Conservation (phyloP, 2,797 vertebrate genomes). For the Leuciscus waleckii region DNA sequence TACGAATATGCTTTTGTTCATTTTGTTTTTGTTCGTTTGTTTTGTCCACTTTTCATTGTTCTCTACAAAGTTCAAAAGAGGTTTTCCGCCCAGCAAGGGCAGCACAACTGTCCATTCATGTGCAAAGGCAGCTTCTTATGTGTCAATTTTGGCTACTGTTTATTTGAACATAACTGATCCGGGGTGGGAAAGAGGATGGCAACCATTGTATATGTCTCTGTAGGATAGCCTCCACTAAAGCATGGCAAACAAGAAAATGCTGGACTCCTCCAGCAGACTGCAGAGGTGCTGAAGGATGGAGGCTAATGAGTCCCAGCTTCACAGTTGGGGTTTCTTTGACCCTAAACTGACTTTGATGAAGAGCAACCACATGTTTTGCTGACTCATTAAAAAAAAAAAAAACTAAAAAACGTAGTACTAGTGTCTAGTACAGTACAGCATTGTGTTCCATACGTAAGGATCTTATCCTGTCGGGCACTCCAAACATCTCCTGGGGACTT, state of each 20-base stretch:
- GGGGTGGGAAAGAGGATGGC: conserved; percentile 11
- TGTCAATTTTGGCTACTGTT: conserved; percentile 59
- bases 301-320: conserved; percentile 51
- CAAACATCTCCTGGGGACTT: conserved; percentile 54
- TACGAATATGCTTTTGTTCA: conserved; percentile 45
- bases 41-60: conserved; percentile 46
- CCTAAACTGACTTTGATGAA: conserved; percentile 59
- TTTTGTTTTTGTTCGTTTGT: too few species aligned
- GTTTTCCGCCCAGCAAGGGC: conserved; percentile 53
- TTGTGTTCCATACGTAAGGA: conserved; percentile 52
- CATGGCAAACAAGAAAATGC: conserved; percentile 26
- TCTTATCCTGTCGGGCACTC: conserved; percentile 49
- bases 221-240: conserved; percentile 40
- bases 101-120: conserved; percentile 48
- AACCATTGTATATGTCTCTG: conserved; percentile 22
- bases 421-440: conserved; percentile 46
- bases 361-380: conserved; percentile 60
- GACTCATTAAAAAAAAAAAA: conserved; percentile 42
- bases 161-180: conserved; percentile 44
- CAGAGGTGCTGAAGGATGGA: conserved; percentile 48
- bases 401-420: background rate
- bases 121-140: conserved; percentile 55
- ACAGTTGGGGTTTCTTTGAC: conserved; percentile 41
- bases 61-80: conserved; percentile 59
- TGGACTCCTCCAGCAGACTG: conserved; percentile 41